Evolutionary conservation across 2,113 vertebrate species (phyloP).

Genomic region (Sardina pilchardus): DNA sequence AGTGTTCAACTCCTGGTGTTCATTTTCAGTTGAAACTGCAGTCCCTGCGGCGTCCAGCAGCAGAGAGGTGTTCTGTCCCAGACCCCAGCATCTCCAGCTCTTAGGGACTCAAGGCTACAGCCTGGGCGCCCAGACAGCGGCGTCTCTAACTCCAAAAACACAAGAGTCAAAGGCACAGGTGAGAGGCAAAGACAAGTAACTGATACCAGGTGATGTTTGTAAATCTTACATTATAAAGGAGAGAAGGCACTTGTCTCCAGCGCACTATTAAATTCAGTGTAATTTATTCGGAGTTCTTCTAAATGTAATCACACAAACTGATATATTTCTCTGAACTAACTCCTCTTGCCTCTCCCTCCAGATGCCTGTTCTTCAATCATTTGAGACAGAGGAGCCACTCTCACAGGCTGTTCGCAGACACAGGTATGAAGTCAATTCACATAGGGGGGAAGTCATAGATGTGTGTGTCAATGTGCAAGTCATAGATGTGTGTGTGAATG

Average conservation of each 20-base stretch:
- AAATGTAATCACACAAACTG: neutral
- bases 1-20: neutral
- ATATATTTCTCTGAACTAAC: neutral
- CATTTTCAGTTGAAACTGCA: neutral
- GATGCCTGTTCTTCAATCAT: conserved; percentile 2
- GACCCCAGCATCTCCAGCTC: conserved; percentile 36
- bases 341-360: neutral
- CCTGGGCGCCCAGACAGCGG: conserved; percentile 16
- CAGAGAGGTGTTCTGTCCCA: conserved; percentile 54
- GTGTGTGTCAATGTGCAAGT: no score
- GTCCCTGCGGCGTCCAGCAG: conserved; percentile 45
- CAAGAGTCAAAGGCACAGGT: conserved; percentile 58
- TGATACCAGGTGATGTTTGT: no score
- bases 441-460: no score
- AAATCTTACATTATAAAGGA: neutral
- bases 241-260: neutral
- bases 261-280: neutral
- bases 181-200: neutral
- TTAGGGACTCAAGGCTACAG: conserved; percentile 31
- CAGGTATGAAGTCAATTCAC: conserved; percentile 55
- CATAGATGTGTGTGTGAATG: neutral
- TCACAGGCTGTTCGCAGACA: conserved; percentile 65
- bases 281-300: neutral
- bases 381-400: conserved; percentile 58
- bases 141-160: neutral